A percentile compares a stretch with the other conserved stretches of the same genome.
Evolutionary conservation across 2,113 vertebrate genomes (phyloP).

Genomic region (Phaetusa simplex): DNA sequence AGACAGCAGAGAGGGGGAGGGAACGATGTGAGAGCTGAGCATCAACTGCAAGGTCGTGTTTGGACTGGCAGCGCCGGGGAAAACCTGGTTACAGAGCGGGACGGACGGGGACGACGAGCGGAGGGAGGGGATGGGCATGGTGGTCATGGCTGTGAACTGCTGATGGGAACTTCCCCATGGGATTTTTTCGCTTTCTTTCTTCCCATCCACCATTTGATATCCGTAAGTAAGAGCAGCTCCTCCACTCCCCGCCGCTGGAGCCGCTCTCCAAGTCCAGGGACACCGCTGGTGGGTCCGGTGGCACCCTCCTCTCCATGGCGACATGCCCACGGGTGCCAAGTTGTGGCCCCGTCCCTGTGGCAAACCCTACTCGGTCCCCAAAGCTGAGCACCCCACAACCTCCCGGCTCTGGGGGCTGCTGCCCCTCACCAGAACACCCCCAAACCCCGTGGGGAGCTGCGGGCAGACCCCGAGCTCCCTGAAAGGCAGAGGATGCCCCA

Average conservation of each 20-base stretch:
- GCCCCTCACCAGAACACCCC: neutral
- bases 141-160: neutral
- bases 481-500: neutral
- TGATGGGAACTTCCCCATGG: neutral
- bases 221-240: neutral
- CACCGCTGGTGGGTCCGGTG: fast-evolving
- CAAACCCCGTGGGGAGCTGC: neutral
- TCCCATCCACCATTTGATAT: neutral
- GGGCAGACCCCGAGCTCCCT: neutral
- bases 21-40: neutral
- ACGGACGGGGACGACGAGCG: neutral
- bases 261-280: neutral
- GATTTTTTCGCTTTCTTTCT: neutral
- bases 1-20: constrained; percentile 21
- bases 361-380: neutral
- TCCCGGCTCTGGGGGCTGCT: neutral
- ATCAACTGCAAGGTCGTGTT: constrained; percentile 36
- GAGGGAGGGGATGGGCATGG: neutral
- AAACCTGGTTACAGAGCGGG: neutral
- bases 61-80: neutral
- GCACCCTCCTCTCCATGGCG: neutral
- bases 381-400: neutral
- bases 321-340: fast-evolving
- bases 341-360: neutral
- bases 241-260: neutral